Conservation (phyloP, 2,797 vertebrate species). For the Danio albolineatus region DNA sequence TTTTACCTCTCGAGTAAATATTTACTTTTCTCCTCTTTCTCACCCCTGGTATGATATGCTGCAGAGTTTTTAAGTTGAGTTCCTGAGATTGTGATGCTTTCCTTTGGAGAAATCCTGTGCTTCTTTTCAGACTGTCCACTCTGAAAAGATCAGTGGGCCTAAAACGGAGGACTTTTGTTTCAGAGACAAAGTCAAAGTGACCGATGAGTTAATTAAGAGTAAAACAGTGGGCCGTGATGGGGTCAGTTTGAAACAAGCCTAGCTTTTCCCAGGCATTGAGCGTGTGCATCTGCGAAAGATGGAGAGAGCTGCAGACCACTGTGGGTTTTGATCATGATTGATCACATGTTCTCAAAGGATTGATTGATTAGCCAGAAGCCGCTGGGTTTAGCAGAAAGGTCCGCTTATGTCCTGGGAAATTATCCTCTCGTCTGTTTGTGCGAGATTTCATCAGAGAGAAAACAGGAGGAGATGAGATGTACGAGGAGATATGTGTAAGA, state of each 20-base stretch:
- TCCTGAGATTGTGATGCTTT: constrained; percentile 52
- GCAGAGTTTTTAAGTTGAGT: constrained; percentile 40
- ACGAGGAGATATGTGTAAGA: constrained; percentile 14
- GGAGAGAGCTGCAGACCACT: constrained; percentile 46
- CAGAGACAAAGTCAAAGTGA: constrained; percentile 18
- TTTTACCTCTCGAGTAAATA: constrained; percentile 49
- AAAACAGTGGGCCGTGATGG: constrained; percentile 36
- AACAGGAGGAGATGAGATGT: constrained; percentile 14
- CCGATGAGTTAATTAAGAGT: constrained; percentile 35
- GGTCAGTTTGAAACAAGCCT: constrained; percentile 35
- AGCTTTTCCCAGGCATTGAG: constrained; percentile 43
- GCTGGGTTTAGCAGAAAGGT: constrained; percentile 58
- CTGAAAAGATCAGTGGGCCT: constrained; percentile 16
- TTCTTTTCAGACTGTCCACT: constrained; percentile 6
- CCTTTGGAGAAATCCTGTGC: constrained; percentile 30
- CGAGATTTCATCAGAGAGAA: constrained; percentile 17
- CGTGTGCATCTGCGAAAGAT: constrained; percentile 45
- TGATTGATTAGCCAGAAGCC: constrained; percentile 64
- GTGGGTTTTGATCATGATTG: constrained; percentile 64
- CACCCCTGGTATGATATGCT: constrained; percentile 22
- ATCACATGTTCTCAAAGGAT: constrained; percentile 59
- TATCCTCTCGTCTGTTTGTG: constrained; percentile 50
- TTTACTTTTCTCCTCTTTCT: constrained; percentile 38
- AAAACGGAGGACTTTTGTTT: constrained; percentile 23
- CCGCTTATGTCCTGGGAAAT: constrained; percentile 63